These are phyloP conservation scores for Scartelaos histophorus DNA, from an alignment of 2,113 vertebrate species.

Conservation along the genomic window DNA sequence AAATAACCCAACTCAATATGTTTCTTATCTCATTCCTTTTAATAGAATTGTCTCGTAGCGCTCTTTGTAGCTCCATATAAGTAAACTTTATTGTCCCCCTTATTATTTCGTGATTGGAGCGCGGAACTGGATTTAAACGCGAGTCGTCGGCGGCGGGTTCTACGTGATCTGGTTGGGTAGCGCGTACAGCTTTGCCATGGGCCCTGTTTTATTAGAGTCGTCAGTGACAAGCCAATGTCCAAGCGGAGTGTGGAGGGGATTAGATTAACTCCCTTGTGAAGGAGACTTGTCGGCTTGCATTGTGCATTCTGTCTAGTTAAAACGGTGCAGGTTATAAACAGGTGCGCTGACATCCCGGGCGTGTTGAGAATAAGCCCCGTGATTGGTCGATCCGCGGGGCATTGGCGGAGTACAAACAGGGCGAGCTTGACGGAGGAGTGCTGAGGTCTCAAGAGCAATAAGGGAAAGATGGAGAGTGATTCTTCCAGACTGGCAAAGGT, in stretches of 20 bases:
- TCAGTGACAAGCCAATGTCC: slow-evolving; percentile 68
- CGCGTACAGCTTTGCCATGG: slow-evolving; percentile 51
- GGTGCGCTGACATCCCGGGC: slow-evolving; percentile 56
- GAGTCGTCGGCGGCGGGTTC: background rate
- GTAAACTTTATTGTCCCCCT: slow-evolving; percentile 7
- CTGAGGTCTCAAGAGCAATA: background rate
- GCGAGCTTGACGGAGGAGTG: background rate
- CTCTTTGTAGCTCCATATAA: slow-evolving; percentile 5
- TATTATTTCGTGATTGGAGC: slow-evolving; percentile 24
- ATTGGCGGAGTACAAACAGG: slow-evolving; percentile 59
- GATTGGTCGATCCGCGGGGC: slow-evolving; percentile 59
- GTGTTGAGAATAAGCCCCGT: slow-evolving; percentile 56
- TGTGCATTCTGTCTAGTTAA: slow-evolving; percentile 69
- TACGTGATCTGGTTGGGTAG: slow-evolving; percentile 49
- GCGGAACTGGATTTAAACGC: slow-evolving; percentile 28
- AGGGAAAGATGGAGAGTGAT: slow-evolving; percentile 32
- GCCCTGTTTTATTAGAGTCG: slow-evolving; percentile 62
- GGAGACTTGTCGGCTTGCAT: slow-evolving; percentile 68
- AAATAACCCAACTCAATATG: background rate
- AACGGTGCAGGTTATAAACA: slow-evolving; percentile 64
- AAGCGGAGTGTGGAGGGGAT: slow-evolving; percentile 65
- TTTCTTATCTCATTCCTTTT: background rate
- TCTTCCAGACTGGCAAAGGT: slow-evolving; percentile 4
- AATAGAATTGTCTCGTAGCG: slow-evolving; percentile 6
- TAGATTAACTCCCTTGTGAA: slow-evolving; percentile 73